phyloP scores from a whole-genome alignment of 1,140 invertebrate species.

The Drosophila murphyi region DNA sequence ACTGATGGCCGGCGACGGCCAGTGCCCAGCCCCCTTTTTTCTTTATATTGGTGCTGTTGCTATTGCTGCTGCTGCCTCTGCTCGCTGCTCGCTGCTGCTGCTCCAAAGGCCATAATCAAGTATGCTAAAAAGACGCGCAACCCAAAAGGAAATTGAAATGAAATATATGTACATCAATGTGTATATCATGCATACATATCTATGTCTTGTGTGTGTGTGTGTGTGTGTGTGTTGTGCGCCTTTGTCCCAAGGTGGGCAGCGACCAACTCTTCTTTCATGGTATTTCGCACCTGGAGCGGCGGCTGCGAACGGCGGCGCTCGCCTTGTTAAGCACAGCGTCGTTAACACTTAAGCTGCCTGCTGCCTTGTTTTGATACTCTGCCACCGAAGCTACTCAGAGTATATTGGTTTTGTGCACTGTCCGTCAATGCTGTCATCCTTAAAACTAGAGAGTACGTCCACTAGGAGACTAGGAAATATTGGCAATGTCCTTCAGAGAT shows the following conservation, averaged over 20 bases:
- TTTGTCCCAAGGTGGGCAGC: slow-evolving; percentile 27
- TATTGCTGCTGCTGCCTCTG: slow-evolving; percentile 27
- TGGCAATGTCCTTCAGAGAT: too few species aligned
- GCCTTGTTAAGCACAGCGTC: slow-evolving; percentile 76
- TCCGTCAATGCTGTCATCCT: too few species aligned
- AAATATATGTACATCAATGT: slow-evolving; percentile 67
- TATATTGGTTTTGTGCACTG: too few species aligned
- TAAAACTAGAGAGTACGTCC: too few species aligned
- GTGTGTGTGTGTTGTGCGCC: slow-evolving; percentile 14
- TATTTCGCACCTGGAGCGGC: slow-evolving; percentile 79
- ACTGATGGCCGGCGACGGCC: slow-evolving; percentile 78
- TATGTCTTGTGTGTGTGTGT: slow-evolving; percentile 6
- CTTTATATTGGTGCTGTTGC: slow-evolving; percentile 15
- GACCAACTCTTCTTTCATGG: slow-evolving; percentile 67
- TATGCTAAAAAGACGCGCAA: slow-evolving; percentile 81
- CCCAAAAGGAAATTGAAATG: slow-evolving; percentile 81
- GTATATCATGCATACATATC: slow-evolving; percentile 35
- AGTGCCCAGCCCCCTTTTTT: slow-evolving; percentile 65
- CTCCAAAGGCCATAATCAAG: slow-evolving; percentile 80
- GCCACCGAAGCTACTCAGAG: too few species aligned
- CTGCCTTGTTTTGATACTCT: not conserved
- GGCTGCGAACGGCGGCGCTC: slow-evolving; percentile 65
- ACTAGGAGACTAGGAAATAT: too few species aligned
- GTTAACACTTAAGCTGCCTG: slow-evolving; percentile 68
- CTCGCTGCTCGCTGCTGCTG: slow-evolving; percentile 24